A percentile compares a stretch with the other conserved stretches of the same genome.
Evolutionary conservation across 2,113 vertebrate genomes (phyloP).

Genomic region (Vombatus ursinus): DNA sequence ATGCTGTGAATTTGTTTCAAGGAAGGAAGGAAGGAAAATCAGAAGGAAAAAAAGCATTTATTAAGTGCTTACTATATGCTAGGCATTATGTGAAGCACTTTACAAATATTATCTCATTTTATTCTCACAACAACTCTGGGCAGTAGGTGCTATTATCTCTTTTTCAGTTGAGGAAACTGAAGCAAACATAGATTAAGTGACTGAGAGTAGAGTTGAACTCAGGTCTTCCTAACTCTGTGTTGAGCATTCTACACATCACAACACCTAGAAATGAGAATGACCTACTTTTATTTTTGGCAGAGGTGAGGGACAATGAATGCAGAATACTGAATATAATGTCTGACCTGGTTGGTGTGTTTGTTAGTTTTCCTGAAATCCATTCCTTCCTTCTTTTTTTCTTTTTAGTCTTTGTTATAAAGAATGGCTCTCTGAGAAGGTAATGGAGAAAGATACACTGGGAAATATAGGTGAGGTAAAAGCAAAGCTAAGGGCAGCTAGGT

Average conservation of each 20-base stretch:
- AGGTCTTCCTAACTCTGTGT: neutral
- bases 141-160: neutral
- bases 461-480: neutral
- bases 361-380: neutral
- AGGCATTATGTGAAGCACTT: neutral
- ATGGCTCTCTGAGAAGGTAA: neutral
- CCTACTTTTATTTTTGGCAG: too few species aligned
- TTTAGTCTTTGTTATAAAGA: neutral
- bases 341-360: neutral
- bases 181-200: neutral
- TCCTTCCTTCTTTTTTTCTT: neutral
- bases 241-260: too few species aligned
- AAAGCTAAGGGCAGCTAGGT: neutral
- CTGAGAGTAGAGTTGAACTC: neutral
- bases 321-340: neutral
- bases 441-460: neutral
- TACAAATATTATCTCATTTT: neutral
- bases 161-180: neutral
- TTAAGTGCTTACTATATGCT: neutral
- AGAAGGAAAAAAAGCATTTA: neutral
- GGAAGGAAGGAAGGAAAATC: neutral
- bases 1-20: neutral
- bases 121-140: neutral
- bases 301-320: neutral
- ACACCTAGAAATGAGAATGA: too few species aligned